Conservation (phyloP, 2,888 invertebrate species). For the Orthosia incerta region DNA sequence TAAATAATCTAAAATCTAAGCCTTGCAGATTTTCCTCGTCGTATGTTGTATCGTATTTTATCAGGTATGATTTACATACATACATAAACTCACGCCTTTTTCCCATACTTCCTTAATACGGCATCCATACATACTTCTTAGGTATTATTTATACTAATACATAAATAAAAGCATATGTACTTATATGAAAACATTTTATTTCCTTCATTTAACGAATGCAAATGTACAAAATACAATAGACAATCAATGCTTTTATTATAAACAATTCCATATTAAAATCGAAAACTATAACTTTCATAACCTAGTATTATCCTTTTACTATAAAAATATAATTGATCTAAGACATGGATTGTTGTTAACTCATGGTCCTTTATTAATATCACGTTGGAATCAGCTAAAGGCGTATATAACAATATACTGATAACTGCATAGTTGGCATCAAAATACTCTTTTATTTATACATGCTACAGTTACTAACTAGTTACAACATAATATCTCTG, state of each 20-base stretch:
- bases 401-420: background rate
- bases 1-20: background rate
- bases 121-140: no score
- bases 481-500: slow-evolving; percentile 9
- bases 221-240: slow-evolving; percentile 27
- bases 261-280: slow-evolving; percentile 39
- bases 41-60: background rate
- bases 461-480: background rate
- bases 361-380: slow-evolving; percentile 33
- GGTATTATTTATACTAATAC: background rate
- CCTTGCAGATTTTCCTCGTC: background rate
- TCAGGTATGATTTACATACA: background rate
- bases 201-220: slow-evolving; percentile 26
- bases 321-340: slow-evolving; percentile 27
- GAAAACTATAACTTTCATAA: slow-evolving; percentile 24
- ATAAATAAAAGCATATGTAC: background rate
- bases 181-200: slow-evolving; percentile 16
- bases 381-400: slow-evolving; percentile 26
- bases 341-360: slow-evolving; percentile 1
- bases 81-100: no score
- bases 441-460: background rate
- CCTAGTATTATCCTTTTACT: slow-evolving; percentile 11
- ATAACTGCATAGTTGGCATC: background rate
- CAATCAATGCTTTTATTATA: slow-evolving; percentile 13
- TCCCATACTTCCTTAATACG: no score